A percentile compares a stretch with the other conserved stretches of the same genome.
These are phyloP conservation scores for Diuraphis noxia DNA, from an alignment of 1,140 invertebrate genomes.

Conservation along the genomic window DNA sequence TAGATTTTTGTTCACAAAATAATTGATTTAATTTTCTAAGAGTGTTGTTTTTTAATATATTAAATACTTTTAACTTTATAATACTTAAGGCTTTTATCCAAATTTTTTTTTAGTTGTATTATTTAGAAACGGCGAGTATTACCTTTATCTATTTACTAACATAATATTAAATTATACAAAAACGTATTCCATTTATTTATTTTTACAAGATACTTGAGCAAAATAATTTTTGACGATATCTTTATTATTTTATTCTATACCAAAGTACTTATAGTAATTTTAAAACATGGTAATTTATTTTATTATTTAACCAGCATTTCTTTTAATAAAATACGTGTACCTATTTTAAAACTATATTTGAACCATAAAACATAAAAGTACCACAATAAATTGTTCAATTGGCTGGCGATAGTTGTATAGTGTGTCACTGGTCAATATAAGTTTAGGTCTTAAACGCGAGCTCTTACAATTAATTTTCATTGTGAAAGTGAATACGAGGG, in stretches of 20 bases:
- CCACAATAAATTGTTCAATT: slow-evolving; percentile 38
- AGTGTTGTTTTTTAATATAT: background rate
- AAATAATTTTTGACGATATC: background rate
- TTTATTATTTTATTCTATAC: background rate
- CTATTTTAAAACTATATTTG: background rate
- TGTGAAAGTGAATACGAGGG: background rate
- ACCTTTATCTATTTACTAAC: background rate
- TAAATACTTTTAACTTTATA: background rate
- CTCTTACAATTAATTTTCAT: slow-evolving; percentile 27
- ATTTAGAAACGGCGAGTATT: too few species aligned
- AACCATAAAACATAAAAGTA: background rate
- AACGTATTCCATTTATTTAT: background rate
- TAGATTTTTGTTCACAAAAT: background rate
- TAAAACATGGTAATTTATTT: background rate
- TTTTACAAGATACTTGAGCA: background rate
- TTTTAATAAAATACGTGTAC: background rate
- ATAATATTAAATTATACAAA: background rate
- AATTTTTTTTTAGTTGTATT: too few species aligned
- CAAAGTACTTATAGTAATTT: background rate
- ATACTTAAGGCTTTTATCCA: too few species aligned
- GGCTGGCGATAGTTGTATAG: background rate
- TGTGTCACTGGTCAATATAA: background rate
- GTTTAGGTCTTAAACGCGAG: background rate
- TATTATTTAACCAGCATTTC: background rate
- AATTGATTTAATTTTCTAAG: background rate